Evolutionary conservation across 2,113 vertebrate species (phyloP).

Genomic region (Asarcornis scutulata): DNA sequence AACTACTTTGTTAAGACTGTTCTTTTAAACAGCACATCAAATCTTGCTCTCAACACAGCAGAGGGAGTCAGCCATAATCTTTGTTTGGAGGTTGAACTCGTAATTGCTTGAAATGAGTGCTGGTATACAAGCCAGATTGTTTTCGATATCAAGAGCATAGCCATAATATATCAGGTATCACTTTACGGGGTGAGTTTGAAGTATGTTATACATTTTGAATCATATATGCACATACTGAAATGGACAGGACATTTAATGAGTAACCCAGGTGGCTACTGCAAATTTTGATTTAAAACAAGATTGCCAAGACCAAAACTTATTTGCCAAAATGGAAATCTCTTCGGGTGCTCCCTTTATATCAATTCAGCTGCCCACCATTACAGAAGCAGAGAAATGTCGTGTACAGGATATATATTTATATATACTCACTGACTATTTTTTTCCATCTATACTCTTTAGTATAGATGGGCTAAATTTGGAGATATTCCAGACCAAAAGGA

Average conservation of each 20-base stretch:
- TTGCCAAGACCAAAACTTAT: not conserved
- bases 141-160: conserved; percentile 12
- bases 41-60: not conserved
- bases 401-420: not conserved
- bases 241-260: conserved; percentile 4
- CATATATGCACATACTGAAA: not conserved
- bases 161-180: conserved; percentile 31
- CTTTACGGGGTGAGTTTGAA: not conserved
- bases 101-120: not conserved
- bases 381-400: not conserved
- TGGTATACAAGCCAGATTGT: conserved; percentile 6
- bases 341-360: not conserved
- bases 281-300: conserved; percentile 1
- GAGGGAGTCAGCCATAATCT: not conserved
- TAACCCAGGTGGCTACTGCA: conserved; percentile 38
- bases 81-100: not conserved
- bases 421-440: not conserved
- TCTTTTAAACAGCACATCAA: not conserved
- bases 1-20: not conserved
- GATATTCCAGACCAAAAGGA: conserved; percentile 19
- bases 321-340: conserved; percentile 23
- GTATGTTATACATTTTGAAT: not conserved
- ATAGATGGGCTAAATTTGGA: conserved; percentile 28
- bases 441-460: not conserved
- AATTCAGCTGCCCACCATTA: not conserved